Conservation (phyloP, 2,113 vertebrate species). For the Laticauda laticaudata region DNA sequence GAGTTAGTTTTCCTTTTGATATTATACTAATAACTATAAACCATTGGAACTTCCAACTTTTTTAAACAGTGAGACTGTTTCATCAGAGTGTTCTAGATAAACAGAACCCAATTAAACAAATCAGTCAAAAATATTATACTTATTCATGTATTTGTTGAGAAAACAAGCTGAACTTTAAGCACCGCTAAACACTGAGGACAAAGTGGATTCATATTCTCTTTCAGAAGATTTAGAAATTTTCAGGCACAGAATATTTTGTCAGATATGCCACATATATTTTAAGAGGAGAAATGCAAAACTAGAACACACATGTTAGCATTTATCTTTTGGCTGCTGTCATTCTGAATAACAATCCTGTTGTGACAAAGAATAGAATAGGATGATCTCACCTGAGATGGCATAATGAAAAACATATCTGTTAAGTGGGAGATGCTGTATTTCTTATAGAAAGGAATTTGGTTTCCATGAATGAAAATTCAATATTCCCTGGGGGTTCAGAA, state of each 20-base stretch:
- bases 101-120: too few relatives aligned
- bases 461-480: slow-evolving; percentile 54
- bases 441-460: slow-evolving; percentile 18
- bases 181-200: slow-evolving; percentile 21
- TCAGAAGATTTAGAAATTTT: slow-evolving; percentile 36
- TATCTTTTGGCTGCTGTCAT: slow-evolving; percentile 53
- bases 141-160: neutral
- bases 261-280: slow-evolving; percentile 48
- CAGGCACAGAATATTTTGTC: slow-evolving; percentile 26
- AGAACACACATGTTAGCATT: slow-evolving; percentile 45
- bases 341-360: slow-evolving; percentile 55
- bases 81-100: neutral
- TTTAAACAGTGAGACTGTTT: neutral
- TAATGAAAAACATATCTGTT: slow-evolving; percentile 34
- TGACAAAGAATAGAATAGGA: slow-evolving; percentile 39
- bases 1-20: neutral
- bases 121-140: neutral
- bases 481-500: slow-evolving; percentile 59
- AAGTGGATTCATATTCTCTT: slow-evolving; percentile 36
- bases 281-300: slow-evolving; percentile 28
- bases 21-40: neutral
- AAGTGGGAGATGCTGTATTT: slow-evolving; percentile 42
- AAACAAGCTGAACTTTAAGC: neutral
- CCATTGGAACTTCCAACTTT: neutral
- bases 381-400: slow-evolving; percentile 32